These are phyloP conservation scores for Lepetodrilus schrolli DNA, from an alignment of 2,888 invertebrate genomes.

Conservation along the genomic window DNA sequence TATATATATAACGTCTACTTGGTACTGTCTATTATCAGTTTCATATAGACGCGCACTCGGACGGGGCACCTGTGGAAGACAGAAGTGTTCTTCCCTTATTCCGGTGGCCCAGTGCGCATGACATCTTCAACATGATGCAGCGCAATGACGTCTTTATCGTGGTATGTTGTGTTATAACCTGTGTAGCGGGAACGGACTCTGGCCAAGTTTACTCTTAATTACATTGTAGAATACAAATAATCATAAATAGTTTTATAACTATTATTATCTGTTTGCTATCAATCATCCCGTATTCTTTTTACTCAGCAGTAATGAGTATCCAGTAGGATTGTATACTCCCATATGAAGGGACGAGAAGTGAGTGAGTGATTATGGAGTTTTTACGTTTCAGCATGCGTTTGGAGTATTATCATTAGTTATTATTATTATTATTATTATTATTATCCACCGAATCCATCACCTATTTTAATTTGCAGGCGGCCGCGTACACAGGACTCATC, in stretches of 20 bases:
- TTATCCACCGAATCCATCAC: not conserved
- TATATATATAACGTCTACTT: no score
- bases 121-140: conserved; percentile 63
- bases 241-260: no score
- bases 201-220: no score
- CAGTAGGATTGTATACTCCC: no score
- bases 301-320: not conserved
- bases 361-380: not conserved
- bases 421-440: no score
- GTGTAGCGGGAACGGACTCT: no score
- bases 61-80: conserved; percentile 53
- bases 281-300: not conserved
- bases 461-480: conserved; percentile 47
- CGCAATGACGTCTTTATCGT: conserved; percentile 65
- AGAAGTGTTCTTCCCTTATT: conserved; percentile 53
- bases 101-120: conserved; percentile 47
- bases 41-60: conserved; percentile 68
- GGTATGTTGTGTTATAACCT: no score
- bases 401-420: no score
- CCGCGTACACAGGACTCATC: conserved; percentile 58
- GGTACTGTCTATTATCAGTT: no score
- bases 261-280: not conserved
- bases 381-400: no score
- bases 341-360: not conserved
- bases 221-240: no score